A percentile compares a stretch with the other conserved stretches of the same genome.
These are phyloP conservation scores for Drosophila lacicola DNA, from an alignment of 2,888 invertebrate species.

Conservation along the genomic window DNA sequence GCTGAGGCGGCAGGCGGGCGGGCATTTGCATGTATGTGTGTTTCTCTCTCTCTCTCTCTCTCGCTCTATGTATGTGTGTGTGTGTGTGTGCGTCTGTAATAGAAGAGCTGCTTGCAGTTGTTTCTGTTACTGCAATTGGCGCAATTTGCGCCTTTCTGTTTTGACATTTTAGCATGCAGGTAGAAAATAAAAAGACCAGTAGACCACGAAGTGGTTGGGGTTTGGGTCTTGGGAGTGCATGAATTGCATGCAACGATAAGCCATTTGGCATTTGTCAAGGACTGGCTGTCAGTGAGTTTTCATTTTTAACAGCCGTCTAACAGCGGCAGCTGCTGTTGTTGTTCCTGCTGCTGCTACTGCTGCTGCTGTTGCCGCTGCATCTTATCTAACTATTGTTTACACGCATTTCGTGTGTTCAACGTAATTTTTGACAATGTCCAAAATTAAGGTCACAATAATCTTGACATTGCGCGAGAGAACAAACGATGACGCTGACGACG, in stretches of 20 bases:
- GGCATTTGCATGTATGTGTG: slow-evolving; percentile 3
- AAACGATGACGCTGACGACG: slow-evolving; percentile 32
- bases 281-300: slow-evolving; percentile 30
- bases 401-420: slow-evolving; percentile 33
- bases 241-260: slow-evolving; percentile 27
- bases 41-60: neutral
- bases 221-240: slow-evolving; percentile 3
- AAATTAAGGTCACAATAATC: slow-evolving; percentile 74
- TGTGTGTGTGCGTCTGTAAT: slow-evolving; percentile 9
- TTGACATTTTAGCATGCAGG: slow-evolving; percentile 47
- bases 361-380: slow-evolving; percentile 13
- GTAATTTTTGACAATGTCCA: slow-evolving; percentile 57
- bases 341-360: no score
- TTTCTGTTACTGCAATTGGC: slow-evolving; percentile 19
- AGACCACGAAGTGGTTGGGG: neutral
- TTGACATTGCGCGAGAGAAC: slow-evolving; percentile 69
- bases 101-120: slow-evolving; percentile 22
- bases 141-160: slow-evolving; percentile 38
- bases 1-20: slow-evolving; percentile 14
- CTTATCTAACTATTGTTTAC: slow-evolving; percentile 48
- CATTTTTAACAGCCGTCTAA: slow-evolving; percentile 5
- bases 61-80: neutral
- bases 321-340: slow-evolving; percentile 1
- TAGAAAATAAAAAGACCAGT: slow-evolving; percentile 15
- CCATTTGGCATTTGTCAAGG: slow-evolving; percentile 62